Base-by-base conservation (phyloP, 2,888 invertebrate species). In the Hemithea aestivaria region DNA sequence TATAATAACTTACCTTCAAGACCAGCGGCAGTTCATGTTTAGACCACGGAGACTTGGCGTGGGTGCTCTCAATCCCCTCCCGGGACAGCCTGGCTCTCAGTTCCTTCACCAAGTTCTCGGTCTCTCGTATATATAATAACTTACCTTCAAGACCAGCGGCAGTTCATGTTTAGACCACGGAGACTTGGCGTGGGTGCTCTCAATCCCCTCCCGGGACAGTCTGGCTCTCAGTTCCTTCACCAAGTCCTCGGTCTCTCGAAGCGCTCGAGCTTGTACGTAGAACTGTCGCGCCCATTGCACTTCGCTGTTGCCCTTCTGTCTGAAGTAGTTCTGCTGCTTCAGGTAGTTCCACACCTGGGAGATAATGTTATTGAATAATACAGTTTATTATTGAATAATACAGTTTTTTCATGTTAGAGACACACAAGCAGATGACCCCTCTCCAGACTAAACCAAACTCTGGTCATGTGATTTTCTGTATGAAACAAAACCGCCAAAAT, bases 331-430 rank as follows among this genome's bases (percentile, higher is more conserved):
- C 50, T 87, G 85, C 20, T 88, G 81, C 11, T 89, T 89, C 34
- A 91, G 87, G 25, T 87, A 81, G 38, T 83, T 79, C 94, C 96
- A 96, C 2, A 91, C 90, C 92, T 94, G 56, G n/a, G n/a, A n/a
- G n/a, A n/a, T n/a, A n/a, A n/a, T n/a, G n/a, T n/a, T n/a, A n/a
- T 1, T 12, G 7, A 20, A 21, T 25, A 20, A 25, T 1, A n/a
- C n/a, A n/a, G n/a, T n/a, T n/a, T n/a, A n/a, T n/a, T n/a, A n/a
- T n/a, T n/a, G n/a, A n/a, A n/a, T n/a, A n/a, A n/a, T n/a, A n/a
- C n/a, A n/a, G n/a, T n/a, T n/a, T n/a, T n/a, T n/a, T n/a, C n/a
- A n/a, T n/a, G n/a, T n/a, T n/a, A n/a, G n/a, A n/a, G n/a, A n/a
- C n/a, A n/a, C n/a, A n/a, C n/a, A n/a, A n/a, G n/a, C n/a, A n/a